Evolutionary conservation across 2,113 vertebrate species (phyloP).

Genomic region (Chascanopsetta lugubris): DNA sequence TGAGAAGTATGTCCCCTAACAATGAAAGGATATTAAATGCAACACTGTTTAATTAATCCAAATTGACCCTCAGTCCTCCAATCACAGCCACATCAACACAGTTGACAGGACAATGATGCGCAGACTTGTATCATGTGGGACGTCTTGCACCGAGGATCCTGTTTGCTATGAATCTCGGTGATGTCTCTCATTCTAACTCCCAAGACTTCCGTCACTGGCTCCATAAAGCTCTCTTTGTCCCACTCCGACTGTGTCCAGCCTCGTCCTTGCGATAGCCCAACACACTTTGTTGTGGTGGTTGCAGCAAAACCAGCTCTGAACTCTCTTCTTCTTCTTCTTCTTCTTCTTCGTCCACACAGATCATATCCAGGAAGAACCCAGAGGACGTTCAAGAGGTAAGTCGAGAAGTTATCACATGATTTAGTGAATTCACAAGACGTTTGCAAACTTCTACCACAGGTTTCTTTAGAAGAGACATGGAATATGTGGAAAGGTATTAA

Average conservation of each 20-base stretch:
- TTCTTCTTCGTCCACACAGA: constrained; percentile 80
- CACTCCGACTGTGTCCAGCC: constrained; percentile 9
- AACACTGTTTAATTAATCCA: too few species aligned
- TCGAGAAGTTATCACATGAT: neutral
- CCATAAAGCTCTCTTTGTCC: constrained; percentile 67
- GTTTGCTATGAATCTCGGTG: constrained; percentile 41
- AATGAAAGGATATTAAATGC: too few species aligned
- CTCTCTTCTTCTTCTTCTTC: neutral
- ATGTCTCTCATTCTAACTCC: constrained; percentile 69
- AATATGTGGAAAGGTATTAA: neutral
- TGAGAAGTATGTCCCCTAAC: neutral
- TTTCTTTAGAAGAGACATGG: neutral
- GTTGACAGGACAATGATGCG: too few species aligned
- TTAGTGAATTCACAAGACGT: neutral
- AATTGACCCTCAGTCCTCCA: neutral
- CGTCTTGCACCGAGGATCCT: neutral
- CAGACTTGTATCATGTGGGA: constrained; percentile 15
- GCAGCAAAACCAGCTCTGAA: neutral
- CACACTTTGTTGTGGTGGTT: neutral
- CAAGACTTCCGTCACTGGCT: constrained; percentile 33
- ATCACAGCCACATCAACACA: too few species aligned
- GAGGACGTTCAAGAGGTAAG: constrained; percentile 99
- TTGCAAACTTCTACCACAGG: too few species aligned
- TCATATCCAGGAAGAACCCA: constrained; percentile 95
- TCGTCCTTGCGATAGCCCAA: constrained; percentile 12